These are phyloP conservation scores for Cenopis cana DNA, from an alignment of 2,888 invertebrate species.

Conservation along the genomic window DNA sequence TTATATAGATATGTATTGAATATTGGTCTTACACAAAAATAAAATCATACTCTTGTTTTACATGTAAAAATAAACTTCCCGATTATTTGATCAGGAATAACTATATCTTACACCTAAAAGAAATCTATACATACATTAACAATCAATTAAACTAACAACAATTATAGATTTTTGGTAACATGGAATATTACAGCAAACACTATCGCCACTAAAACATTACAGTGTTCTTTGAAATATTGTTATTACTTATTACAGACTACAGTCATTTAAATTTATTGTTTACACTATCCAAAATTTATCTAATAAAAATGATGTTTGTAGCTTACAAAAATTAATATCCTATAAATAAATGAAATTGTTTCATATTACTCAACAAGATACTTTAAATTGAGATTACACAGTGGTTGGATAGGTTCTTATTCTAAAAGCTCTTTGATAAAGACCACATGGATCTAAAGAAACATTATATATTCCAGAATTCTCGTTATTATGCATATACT, in stretches of 20 bases:
- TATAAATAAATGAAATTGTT: background rate
- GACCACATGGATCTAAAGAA: conserved; percentile 2
- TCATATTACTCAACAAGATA: background rate
- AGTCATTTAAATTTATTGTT: conserved; percentile 5
- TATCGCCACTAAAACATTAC: conserved; percentile 56
- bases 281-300: background rate
- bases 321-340: background rate
- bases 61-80: conserved; percentile 83
- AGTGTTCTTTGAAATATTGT: conserved; percentile 46
- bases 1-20: conserved; percentile 81
- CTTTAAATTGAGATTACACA: conserved; percentile 2
- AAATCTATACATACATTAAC: conserved; percentile 76
- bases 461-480: background rate
- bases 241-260: conserved; percentile 12
- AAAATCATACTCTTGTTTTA: conserved; percentile 76
- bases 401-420: conserved; percentile 12
- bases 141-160: conserved; percentile 74
- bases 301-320: background rate
- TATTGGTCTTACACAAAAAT: conserved; percentile 83
- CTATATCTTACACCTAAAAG: conserved; percentile 76
- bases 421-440: conserved; percentile 37
- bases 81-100: conserved; percentile 72
- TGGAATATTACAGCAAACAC: conserved; percentile 68
- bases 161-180: conserved; percentile 80
- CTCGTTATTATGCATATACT: background rate